Percentiles rank a stretch among this genome's conserved stretches.
Evolutionary conservation across 2,113 vertebrate genomes (phyloP).

Genomic region (Elaphurus davidianus): DNA sequence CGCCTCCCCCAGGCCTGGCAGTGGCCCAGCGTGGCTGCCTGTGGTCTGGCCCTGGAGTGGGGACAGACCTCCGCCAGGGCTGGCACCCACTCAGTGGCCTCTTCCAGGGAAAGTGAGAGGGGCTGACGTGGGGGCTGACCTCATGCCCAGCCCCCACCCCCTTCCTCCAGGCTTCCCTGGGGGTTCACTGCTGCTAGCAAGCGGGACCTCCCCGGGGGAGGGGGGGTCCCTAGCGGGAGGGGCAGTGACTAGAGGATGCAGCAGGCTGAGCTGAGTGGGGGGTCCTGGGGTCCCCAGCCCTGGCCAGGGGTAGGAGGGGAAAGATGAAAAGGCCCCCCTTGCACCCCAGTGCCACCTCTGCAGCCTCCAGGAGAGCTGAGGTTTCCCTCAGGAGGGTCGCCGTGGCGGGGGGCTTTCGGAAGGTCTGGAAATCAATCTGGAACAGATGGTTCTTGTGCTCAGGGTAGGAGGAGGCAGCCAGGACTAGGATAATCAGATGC

Average conservation of each 20-base stretch:
- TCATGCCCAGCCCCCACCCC: slow-evolving; percentile 1
- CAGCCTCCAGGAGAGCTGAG: not conserved
- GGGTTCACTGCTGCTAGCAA: slow-evolving; percentile 50
- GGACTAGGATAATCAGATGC: not conserved
- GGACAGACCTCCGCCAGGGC: slow-evolving; percentile 72
- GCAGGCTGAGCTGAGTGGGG: not conserved
- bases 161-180: slow-evolving; percentile 7
- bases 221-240: not conserved
- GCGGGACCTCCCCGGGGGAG: not conserved
- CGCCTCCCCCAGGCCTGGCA: slow-evolving; percentile 49
- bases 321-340: not conserved
- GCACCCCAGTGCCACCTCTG: not conserved
- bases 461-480: not conserved
- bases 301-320: not conserved
- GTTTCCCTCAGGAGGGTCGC: not conserved
- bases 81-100: slow-evolving; percentile 63
- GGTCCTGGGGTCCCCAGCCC: too few relatives aligned
- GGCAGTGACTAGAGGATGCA: not conserved
- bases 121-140: slow-evolving; percentile 64
- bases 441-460: not conserved
- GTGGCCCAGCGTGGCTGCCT: slow-evolving; percentile 60
- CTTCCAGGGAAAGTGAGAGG: slow-evolving; percentile 56
- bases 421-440: not conserved
- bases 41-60: slow-evolving; percentile 69
- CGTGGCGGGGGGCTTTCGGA: not conserved